Evolutionary conservation across 30 jellyfish, hydroid and myxozoan genomes (phyloP), one percentile per base, ranked within the genome.

Genomic region (Nemopilema nomurai): DNA sequence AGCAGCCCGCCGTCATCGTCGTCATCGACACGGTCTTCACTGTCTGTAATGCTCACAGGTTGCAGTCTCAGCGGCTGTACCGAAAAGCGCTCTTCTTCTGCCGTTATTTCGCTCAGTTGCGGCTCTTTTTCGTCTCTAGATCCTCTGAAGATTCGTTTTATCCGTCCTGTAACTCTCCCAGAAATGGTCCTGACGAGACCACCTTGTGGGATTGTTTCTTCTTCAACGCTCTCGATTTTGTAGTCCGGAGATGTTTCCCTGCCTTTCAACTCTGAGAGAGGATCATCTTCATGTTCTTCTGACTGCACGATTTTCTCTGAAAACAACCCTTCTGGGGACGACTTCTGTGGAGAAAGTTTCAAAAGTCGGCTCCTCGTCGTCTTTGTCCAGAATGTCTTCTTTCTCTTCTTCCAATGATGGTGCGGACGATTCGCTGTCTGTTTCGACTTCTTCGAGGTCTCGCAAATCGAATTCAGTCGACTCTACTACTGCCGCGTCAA

Each of bases 401-500:
- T 76, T 76, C 25, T 76, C 86, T 25, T 76, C 86, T 21, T 28
- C 76, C 0, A 25, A 19, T 13, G 69, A 23, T 18, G 28, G 7
- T 74, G 69, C 28, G 4, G 25, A n/a, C 65, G 31, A 25, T 29
- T 71, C 82, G 26, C 18, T 49, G 66, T 71, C 82, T 22, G 66
- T 52, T 1, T 28, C 24, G 24, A 16, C 86, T 18, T 76, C 86
- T 57, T 51, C 65, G 4, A 4, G 19, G 68, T 41, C 83, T 41
- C 19, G 21, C 16, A 21, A 16, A 1, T 33, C 16, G 22, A 17
- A 20, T 13, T 67, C 77, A 67, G 33, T 24, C 23, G 77, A 67
- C 33, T 67, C 82, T n/a, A 28, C 82, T 71, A 33, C 67, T 17
- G 82, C 82, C 67, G 16, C 82, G 18, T 71, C 67, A 7, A 28